phyloP scores from a whole-genome alignment of 2,797 vertebrate species.

The Alcedo atthis region DNA sequence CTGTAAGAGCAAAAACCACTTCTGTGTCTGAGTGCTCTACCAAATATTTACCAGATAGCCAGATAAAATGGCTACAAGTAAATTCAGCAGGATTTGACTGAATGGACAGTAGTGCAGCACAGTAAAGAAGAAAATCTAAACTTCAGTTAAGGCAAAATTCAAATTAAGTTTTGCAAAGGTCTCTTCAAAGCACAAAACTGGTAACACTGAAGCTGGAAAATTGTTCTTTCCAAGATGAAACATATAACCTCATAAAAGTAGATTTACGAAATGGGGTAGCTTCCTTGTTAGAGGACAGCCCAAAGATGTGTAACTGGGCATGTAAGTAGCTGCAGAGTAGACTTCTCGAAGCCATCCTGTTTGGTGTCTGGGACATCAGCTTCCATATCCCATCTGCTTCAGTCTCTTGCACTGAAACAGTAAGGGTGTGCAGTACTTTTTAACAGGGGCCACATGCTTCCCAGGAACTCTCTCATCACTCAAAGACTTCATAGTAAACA shows the following conservation, averaged over 20 bases:
- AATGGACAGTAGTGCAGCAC: not conserved
- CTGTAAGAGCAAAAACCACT: constrained; percentile 39
- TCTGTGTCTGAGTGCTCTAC: constrained; percentile 39
- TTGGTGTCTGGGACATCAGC: not conserved
- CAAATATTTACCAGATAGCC: constrained; percentile 64
- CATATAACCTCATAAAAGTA: not conserved
- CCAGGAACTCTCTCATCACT: not conserved
- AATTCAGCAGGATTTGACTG: constrained; percentile 54
- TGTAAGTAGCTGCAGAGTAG: not conserved
- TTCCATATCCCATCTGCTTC: not conserved
- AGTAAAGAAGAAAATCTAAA: constrained; percentile 6
- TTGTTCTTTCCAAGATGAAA: not conserved
- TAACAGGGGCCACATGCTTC: not conserved
- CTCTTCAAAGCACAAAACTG: constrained; percentile 7
- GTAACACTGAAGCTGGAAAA: not conserved
- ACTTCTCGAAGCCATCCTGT: not conserved
- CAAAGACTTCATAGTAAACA: not conserved
- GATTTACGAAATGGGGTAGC: constrained; percentile 61
- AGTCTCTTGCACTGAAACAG: not conserved
- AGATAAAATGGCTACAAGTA: constrained; percentile 58
- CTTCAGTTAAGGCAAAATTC: not conserved
- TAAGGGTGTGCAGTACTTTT: not conserved
- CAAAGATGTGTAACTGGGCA: not conserved
- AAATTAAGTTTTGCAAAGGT: not conserved
- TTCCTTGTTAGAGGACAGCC: constrained; percentile 15